phyloP scores from a whole-genome alignment of 2,888 invertebrate species.

The Philhelius pedissequus region DNA sequence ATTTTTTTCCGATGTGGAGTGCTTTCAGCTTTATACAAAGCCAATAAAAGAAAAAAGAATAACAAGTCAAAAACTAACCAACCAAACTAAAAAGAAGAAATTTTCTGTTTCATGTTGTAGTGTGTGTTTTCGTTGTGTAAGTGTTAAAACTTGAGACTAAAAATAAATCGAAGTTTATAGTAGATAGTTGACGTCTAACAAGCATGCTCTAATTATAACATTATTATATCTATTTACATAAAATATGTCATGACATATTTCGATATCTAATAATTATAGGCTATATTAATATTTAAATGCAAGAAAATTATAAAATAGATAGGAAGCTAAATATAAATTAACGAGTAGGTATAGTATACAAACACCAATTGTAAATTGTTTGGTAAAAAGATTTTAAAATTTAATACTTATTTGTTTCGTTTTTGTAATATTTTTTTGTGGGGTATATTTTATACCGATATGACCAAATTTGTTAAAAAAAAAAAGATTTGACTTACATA shows the following conservation, averaged over 20 bases:
- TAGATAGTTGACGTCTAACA: conserved; percentile 43
- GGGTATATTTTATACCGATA: conserved; percentile 1
- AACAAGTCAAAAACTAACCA: conserved; percentile 48
- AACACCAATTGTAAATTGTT: conserved; percentile 61
- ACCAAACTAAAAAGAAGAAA: conserved; percentile 48
- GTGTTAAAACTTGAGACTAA: conserved; percentile 22
- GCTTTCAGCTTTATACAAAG: not conserved
- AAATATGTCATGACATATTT: conserved; percentile 26
- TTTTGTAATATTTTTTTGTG: conserved; percentile 6
- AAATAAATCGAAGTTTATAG: not conserved
- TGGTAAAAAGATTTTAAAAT: conserved; percentile 34
- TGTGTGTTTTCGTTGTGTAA: conserved; percentile 15
- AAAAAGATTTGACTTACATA: not conserved
- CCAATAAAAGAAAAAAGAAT: conserved; percentile 15
- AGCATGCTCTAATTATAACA: conserved; percentile 62
- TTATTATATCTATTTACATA: conserved; percentile 48
- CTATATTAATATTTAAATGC: conserved; percentile 37
- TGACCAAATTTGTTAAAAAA: conserved; percentile 12
- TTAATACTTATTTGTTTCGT: conserved; percentile 47
- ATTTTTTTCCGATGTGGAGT: no score
- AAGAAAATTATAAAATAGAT: not conserved
- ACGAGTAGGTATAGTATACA: conserved; percentile 5
- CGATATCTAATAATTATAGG: conserved; percentile 26
- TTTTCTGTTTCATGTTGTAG: conserved; percentile 41
- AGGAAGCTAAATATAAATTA: not conserved